phyloP scores from a whole-genome alignment of 1,140 invertebrate genomes.

The Dendroctonus ponderosae region DNA sequence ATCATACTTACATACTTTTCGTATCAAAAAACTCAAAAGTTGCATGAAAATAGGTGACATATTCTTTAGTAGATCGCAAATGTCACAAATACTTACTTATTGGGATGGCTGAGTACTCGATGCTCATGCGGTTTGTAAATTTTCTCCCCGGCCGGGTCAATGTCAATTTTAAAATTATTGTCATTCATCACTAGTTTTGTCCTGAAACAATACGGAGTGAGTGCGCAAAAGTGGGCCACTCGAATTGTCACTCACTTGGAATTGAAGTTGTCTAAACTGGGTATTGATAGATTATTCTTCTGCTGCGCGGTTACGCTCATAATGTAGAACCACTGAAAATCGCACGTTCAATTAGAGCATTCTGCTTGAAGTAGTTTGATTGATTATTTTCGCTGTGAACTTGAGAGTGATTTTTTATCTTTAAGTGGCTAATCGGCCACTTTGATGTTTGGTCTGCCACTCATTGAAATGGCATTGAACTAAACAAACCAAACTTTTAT shows the following conservation, averaged over 20 bases:
- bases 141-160: conserved; percentile 12
- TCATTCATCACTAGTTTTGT: conserved; percentile 13
- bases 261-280: conserved; percentile 6
- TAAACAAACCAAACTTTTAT: no score
- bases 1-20: no score
- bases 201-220: conserved; percentile 4
- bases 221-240: background rate
- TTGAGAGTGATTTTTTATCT: no score
- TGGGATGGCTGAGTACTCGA: conserved; percentile 33
- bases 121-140: conserved; percentile 35
- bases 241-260: conserved; percentile 1
- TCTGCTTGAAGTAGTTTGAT: no score
- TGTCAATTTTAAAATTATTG: conserved; percentile 9
- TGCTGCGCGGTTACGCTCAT: background rate
- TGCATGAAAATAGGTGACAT: no score
- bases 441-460: no score
- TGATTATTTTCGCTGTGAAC: no score
- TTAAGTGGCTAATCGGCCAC: no score
- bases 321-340: background rate
- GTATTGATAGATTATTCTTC: conserved; percentile 8
- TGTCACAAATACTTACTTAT: conserved; percentile 31
- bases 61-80: no score
- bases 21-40: no score
- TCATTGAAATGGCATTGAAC: no score
- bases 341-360: no score